Evolutionary conservation across 2,888 invertebrate species (phyloP).

Genomic region (Epinotia ramella): DNA sequence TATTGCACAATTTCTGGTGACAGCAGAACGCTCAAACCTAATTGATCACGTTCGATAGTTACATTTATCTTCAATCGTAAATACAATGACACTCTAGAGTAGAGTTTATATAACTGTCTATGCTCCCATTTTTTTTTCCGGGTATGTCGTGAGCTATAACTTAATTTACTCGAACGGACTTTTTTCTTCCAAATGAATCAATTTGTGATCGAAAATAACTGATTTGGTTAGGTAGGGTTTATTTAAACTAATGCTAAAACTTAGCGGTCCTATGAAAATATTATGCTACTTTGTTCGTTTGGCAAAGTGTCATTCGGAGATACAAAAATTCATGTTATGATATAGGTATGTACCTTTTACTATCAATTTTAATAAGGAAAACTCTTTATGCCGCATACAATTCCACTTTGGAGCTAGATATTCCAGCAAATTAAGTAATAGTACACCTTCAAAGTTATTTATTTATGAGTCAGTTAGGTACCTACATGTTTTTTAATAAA

Average conservation of each 20-base stretch:
- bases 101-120: neutral
- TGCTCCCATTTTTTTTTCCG: too few relatives aligned
- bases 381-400: neutral
- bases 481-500: neutral
- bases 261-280: neutral
- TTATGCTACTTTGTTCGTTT: too few relatives aligned
- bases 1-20: slow-evolving; percentile 32
- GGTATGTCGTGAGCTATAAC: too few relatives aligned
- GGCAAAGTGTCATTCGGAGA: too few relatives aligned
- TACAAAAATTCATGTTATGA: too few relatives aligned
- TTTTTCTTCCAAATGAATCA: too few relatives aligned
- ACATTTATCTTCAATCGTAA: neutral
- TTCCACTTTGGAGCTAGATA: slow-evolving; percentile 12
- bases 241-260: neutral
- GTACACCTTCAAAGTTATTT: too few relatives aligned
- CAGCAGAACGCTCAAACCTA: slow-evolving; percentile 10
- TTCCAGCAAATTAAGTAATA: neutral
- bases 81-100: neutral
- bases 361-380: neutral
- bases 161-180: too few relatives aligned
- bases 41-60: neutral
- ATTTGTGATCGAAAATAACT: neutral
- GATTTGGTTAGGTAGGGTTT: neutral
- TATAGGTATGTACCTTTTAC: too few relatives aligned
- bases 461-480: neutral